Conservation (phyloP, 2,888 invertebrate genomes). For the Perizoma affinitatum region DNA sequence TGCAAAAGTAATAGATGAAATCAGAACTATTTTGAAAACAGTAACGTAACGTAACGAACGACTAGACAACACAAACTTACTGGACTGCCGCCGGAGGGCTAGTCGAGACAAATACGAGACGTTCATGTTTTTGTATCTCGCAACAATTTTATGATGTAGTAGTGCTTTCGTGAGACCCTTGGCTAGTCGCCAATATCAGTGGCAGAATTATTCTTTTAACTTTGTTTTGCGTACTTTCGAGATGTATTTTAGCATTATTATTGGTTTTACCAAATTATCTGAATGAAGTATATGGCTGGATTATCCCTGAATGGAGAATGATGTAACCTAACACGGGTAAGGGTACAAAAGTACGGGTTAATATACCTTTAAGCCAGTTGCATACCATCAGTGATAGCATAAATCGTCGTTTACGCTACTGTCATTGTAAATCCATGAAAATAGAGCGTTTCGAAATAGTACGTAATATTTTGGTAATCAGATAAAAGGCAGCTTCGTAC, state of each 20-base stretch:
- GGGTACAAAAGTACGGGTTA: too few species aligned
- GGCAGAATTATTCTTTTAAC: slow-evolving; percentile 33
- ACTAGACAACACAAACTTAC: slow-evolving; percentile 31
- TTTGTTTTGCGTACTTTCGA: slow-evolving; percentile 29
- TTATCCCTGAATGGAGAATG: slow-evolving; percentile 8
- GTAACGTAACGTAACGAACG: slow-evolving; percentile 5
- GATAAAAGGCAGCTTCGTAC: slow-evolving; percentile 17
- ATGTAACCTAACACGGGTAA: background rate
- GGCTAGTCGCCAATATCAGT: slow-evolving; percentile 54
- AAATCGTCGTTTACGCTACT: background rate
- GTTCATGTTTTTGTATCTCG: slow-evolving; percentile 48
- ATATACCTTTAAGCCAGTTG: too few species aligned
- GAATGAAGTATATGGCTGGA: slow-evolving; percentile 1
- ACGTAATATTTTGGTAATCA: too few species aligned
- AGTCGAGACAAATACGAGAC: slow-evolving; percentile 55
- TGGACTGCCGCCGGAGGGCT: background rate
- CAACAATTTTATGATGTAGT: slow-evolving; percentile 51
- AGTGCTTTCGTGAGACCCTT: slow-evolving; percentile 46
- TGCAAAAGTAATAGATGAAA: slow-evolving; percentile 16
- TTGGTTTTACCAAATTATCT: slow-evolving; percentile 2
- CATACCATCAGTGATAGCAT: too few species aligned
- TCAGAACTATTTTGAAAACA: slow-evolving; percentile 29
- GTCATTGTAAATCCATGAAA: background rate
- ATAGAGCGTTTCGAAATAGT: slow-evolving; percentile 1
- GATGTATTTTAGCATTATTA: slow-evolving; percentile 6